Conservation (phyloP, 2,797 vertebrate genomes). For the Chlorospingus semifuscus region DNA sequence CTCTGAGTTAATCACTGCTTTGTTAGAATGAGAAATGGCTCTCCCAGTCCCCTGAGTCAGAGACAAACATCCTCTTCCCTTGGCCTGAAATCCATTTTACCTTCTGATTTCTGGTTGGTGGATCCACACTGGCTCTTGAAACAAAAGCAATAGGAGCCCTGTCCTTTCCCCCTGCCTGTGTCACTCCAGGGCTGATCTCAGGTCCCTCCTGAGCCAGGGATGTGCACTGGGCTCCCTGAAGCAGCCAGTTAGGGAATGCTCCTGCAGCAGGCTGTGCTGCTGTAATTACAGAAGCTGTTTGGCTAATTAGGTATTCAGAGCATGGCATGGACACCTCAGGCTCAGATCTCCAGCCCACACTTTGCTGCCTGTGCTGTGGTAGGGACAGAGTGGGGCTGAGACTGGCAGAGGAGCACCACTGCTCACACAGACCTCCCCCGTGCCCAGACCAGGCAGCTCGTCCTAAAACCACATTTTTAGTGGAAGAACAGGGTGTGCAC, state of each 20-base stretch:
- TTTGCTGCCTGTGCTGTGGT: background rate
- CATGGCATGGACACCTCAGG: fast-evolving
- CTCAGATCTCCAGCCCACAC: background rate
- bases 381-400: background rate
- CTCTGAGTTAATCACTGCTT: background rate
- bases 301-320: background rate
- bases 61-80: background rate
- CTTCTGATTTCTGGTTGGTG: background rate
- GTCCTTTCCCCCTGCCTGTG: background rate
- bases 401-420: fast-evolving
- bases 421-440: fast-evolving
- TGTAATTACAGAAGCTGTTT: background rate
- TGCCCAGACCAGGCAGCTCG: background rate
- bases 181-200: fast-evolving
- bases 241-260: background rate
- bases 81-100: background rate
- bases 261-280: background rate
- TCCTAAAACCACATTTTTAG: background rate
- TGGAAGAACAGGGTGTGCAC: background rate
- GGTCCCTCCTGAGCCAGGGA: fast-evolving
- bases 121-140: background rate
- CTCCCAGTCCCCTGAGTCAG: background rate
- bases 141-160: background rate
- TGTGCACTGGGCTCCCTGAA: background rate
- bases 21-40: conserved; percentile 3